phyloP scores from a whole-genome alignment of 2,113 vertebrate species.

The Entomyzon cyanotis region DNA sequence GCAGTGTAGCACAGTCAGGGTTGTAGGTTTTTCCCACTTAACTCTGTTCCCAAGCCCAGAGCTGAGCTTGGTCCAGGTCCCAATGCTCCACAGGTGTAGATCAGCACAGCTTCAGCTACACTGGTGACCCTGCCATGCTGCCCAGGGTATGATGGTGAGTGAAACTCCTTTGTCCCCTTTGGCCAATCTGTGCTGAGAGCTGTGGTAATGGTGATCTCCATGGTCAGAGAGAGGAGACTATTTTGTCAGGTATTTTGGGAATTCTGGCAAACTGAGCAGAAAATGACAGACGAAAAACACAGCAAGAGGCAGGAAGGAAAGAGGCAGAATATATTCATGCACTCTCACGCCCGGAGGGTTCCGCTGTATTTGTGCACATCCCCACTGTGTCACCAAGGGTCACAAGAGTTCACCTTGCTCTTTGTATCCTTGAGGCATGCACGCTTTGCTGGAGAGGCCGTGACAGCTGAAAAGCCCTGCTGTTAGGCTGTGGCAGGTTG shows the following conservation, averaged over 20 bases:
- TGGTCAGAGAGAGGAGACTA: background rate
- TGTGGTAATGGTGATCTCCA: fast-evolving
- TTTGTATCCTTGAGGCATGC: too few relatives aligned
- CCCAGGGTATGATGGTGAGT: background rate
- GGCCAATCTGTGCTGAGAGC: fast-evolving
- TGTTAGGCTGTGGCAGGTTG: background rate
- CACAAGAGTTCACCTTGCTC: background rate
- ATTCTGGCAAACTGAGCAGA: background rate
- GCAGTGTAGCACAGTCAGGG: background rate
- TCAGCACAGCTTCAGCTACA: fast-evolving
- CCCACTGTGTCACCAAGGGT: background rate
- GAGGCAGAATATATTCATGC: background rate
- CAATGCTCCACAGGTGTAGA: background rate
- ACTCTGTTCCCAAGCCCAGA: background rate
- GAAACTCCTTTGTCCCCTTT: background rate
- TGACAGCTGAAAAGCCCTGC: background rate
- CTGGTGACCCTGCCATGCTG: fast-evolving
- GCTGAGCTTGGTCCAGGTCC: background rate
- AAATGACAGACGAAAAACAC: background rate
- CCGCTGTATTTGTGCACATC: background rate
- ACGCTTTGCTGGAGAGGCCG: background rate
- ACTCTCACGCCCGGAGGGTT: fast-evolving
- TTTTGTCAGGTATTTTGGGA: background rate
- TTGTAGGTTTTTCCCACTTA: background rate
- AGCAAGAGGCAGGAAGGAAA: background rate